These are phyloP conservation scores for Lophochroa leadbeateri DNA, from an alignment of 2,113 vertebrate species.

Conservation along the genomic window DNA sequence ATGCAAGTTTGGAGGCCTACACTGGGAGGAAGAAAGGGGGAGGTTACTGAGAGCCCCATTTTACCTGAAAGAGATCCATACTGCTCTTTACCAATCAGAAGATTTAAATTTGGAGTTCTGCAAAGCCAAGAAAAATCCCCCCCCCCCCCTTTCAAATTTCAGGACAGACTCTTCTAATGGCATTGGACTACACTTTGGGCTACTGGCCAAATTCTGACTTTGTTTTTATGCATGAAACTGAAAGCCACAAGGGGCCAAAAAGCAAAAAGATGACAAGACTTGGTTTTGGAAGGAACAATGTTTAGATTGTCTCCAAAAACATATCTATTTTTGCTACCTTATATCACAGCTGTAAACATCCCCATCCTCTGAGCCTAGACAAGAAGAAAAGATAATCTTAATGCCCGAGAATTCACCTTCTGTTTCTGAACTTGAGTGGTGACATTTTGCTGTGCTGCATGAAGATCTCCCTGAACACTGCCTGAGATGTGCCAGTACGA, in stretches of 20 bases:
- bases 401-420: background rate
- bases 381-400: background rate
- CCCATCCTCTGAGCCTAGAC: background rate
- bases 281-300: background rate
- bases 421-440: background rate
- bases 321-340: background rate
- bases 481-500: fast-evolving
- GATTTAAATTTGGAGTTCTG: background rate
- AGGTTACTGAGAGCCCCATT: background rate
- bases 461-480: background rate
- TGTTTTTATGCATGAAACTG: background rate
- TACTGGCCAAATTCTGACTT: background rate
- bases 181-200: background rate
- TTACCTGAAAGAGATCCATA: background rate
- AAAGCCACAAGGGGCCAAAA: background rate
- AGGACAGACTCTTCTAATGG: background rate
- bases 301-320: background rate
- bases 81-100: background rate
- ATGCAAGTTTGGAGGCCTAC: background rate
- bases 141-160: background rate
- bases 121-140: background rate
- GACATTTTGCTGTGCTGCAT: background rate
- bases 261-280: background rate
- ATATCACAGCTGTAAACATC: background rate
- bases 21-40: fast-evolving